Evolutionary conservation across 35 echinoderm and acorn worm species (phyloP), one percentile per base, ranked within the genome.

Genomic region (Ophiothrix spiculata): DNA sequence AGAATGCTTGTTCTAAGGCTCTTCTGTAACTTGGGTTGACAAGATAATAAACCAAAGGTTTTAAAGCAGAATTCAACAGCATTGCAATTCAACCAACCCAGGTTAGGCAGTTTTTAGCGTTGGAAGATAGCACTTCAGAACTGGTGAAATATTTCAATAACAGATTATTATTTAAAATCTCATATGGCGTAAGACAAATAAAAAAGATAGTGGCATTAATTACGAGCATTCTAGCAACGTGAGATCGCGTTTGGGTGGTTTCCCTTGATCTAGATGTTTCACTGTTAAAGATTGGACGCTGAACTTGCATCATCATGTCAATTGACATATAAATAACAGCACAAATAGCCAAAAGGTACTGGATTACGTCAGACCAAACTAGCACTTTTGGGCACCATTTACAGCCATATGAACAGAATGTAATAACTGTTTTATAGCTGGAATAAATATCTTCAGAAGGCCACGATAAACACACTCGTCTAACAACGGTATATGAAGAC

Each of bases 171-270:
- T 69, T 69, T 2, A 69, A 2, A 2, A 69, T 69, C 29, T 69
- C 60, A 28, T 69, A 69, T 15, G 60, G 60, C 1, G 60, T 69
- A 15, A 69, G 60, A 69, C 60, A 69, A n/a, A 6, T 4, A 25
- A 69, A 69, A n/a, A 69, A 69, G 8, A 69, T 69, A 25, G 60
- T 69, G 25, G 60, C 60, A 69, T 69, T 69, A 25, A 69, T 69
- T 10, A 69, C 29, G 3, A 69, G 29, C 60, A 69, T 69, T 6
- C 60, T 15, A 2, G 60, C 60, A 69, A 69, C 60, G 60, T 69
- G 60, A 4, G 60, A 15, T 6, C 60, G 8, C 25, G 60, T 69
- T n/a, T 69, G 60, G 4, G 8, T 69, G 60, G 60, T 69, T 28
- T 25, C 1, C 2, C 25, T 69, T 69, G 60, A 69, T 28, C 60